A percentile compares a stretch with the other conserved stretches of the same genome.
phyloP scores from a whole-genome alignment of 1,140 invertebrate genomes.

The Linepithema humile region DNA sequence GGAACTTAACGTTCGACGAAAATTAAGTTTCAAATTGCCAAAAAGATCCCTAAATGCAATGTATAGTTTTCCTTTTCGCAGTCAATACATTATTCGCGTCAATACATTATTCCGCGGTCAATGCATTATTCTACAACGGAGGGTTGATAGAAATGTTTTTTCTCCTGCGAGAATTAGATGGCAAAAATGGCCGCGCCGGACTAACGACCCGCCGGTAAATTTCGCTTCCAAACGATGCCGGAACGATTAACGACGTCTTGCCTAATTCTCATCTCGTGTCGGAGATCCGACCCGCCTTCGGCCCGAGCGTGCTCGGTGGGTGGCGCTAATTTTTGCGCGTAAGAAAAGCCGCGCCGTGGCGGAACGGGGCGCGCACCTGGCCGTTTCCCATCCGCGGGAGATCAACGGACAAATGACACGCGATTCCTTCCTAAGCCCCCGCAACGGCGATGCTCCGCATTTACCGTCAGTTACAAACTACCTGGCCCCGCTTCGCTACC shows the following conservation, averaged over 20 bases:
- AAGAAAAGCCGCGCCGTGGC: conserved; percentile 76
- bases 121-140: too few relatives aligned
- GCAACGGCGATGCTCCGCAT: conserved; percentile 58
- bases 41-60: too few relatives aligned
- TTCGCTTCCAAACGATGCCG: conserved; percentile 63
- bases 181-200: conserved; percentile 20
- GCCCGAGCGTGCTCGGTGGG: conserved; percentile 60
- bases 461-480: conserved; percentile 79
- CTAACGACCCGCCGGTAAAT: conserved; percentile 52
- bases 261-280: conserved; percentile 77
- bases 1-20: not conserved
- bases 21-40: not conserved
- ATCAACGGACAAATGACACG: conserved; percentile 85
- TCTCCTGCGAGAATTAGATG: conserved; percentile 26
- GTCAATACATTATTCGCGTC: too few relatives aligned
- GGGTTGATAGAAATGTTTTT: not conserved
- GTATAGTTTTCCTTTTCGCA: too few relatives aligned
- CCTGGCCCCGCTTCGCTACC: conserved; percentile 58
- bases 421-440: conserved; percentile 77
- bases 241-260: conserved; percentile 74
- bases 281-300: conserved; percentile 74
- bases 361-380: conserved; percentile 77
- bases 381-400: conserved; percentile 81
- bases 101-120: too few relatives aligned
- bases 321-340: conserved; percentile 81